Base-by-base conservation (phyloP, 2,113 vertebrate species). In the Isichthys henryi region DNA sequence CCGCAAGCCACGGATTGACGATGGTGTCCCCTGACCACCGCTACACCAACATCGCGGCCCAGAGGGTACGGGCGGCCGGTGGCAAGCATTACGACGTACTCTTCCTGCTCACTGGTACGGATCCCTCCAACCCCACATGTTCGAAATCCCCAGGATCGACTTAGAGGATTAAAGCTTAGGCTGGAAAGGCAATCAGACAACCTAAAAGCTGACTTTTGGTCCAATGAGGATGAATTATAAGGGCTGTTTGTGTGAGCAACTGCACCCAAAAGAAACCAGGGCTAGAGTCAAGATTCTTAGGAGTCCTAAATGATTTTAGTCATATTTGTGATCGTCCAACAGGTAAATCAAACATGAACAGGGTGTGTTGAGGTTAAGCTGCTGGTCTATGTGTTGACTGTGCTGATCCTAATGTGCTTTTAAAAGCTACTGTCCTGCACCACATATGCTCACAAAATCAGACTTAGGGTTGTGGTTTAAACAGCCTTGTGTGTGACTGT, bases 31-130 rank as follows among this genome's bases (percentile, higher is more conserved):
- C 91, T 45, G 93, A 95, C 3, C 92, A 94, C 88, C 88, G 13
- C 46, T 96, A 96, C 91, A 95, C 92, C 66, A 95, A 94, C 27
- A 91, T 96, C 58, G 91, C 83, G 0, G 95, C 92, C 1, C 95
- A 96, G 93, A 94, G 94, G 49, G 95, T 95, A 23, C 91, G 19
- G 11, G 93, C 92, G 0, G 91, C 92, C 35, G 90, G 89, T 82
- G 91, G 88, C 53, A 92, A 15, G 84, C 53, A 90, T 74, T 95
- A 95, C 94, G 95, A 94, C 0, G 90, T 96, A 15, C 95, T 96
- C n/a, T 96, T 94, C 53, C 94, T 96, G 74, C 95, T 96, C 0
- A 94, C 95, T 89, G 96, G 96, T 96, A 90, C 11, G 80, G 15
- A 46, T 1, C 17, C 15, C 31, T n/a, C 15, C 21, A 3, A 11